phyloP scores from a whole-genome alignment of 2,888 invertebrate genomes.

The Aleiodes leptofemur region DNA sequence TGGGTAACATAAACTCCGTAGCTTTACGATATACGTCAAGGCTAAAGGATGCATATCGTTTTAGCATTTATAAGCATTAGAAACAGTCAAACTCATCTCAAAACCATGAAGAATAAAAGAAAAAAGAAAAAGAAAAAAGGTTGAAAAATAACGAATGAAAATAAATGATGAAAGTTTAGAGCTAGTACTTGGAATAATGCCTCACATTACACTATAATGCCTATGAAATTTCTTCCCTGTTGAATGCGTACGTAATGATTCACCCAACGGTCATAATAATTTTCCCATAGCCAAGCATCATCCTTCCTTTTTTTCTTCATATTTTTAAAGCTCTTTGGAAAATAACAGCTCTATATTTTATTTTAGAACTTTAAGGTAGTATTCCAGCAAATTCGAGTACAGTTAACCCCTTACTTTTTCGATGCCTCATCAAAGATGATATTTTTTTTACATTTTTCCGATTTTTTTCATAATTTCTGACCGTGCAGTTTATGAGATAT shows the following conservation, averaged over 20 bases:
- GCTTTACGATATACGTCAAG: constrained; percentile 51
- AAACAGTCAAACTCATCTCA: not conserved
- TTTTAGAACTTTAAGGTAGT: too few species aligned
- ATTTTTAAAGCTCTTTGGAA: not conserved
- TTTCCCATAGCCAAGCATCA: constrained; percentile 43
- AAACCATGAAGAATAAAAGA: not conserved
- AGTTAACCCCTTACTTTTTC: too few species aligned
- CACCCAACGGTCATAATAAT: constrained; percentile 42
- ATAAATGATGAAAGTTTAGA: constrained; percentile 4
- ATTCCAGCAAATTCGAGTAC: too few species aligned
- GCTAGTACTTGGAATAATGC: constrained; percentile 5
- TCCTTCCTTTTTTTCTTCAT: not conserved
- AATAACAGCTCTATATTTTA: constrained; percentile 11
- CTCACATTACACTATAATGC: constrained; percentile 16
- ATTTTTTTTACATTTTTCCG: too few species aligned
- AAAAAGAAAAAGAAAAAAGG: not conserved
- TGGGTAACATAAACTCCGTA: constrained; percentile 48
- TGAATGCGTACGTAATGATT: constrained; percentile 28
- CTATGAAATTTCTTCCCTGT: constrained; percentile 27
- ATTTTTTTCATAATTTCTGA: too few species aligned
- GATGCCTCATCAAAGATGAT: too few species aligned
- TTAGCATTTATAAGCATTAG: constrained; percentile 17
- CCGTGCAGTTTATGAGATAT: too few species aligned
- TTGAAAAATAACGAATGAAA: not conserved
- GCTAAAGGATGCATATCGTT: constrained; percentile 49